These are phyloP conservation scores for Choreutis nemorana DNA, from an alignment of 2,888 invertebrate genomes.

Conservation along the genomic window DNA sequence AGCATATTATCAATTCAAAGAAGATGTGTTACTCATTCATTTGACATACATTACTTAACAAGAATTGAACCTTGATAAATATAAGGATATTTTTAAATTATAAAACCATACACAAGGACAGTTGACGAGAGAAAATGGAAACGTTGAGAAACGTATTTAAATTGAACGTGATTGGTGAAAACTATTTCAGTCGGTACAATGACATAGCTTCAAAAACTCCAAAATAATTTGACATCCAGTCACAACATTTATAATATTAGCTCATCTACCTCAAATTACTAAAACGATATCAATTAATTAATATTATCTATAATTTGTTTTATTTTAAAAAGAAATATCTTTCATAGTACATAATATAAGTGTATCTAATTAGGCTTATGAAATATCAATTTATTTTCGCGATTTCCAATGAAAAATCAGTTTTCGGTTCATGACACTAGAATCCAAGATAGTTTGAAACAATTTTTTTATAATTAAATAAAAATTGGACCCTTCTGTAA, in stretches of 20 bases:
- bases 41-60: no score
- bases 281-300: slow-evolving; percentile 23
- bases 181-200: no score
- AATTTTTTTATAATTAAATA: background rate
- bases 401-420: slow-evolving; percentile 4
- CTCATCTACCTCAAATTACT: slow-evolving; percentile 25
- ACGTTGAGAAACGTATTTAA: no score
- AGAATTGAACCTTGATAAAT: no score
- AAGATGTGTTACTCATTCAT: no score
- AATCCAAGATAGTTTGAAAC: background rate
- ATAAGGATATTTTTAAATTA: no score
- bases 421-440: background rate
- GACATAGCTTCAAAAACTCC: slow-evolving; percentile 16
- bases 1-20: no score
- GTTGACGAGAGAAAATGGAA: no score
- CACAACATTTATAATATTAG: slow-evolving; percentile 40
- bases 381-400: slow-evolving; percentile 28
- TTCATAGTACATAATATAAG: slow-evolving; percentile 19
- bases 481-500: background rate
- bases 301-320: slow-evolving; percentile 29
- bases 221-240: slow-evolving; percentile 33
- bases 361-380: slow-evolving; percentile 30
- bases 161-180: no score
- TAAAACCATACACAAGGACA: no score
- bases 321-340: slow-evolving; percentile 33